These are phyloP conservation scores for Microcebus lehilahytsara DNA, from an alignment of 2,113 vertebrate species.

Conservation along the genomic window DNA sequence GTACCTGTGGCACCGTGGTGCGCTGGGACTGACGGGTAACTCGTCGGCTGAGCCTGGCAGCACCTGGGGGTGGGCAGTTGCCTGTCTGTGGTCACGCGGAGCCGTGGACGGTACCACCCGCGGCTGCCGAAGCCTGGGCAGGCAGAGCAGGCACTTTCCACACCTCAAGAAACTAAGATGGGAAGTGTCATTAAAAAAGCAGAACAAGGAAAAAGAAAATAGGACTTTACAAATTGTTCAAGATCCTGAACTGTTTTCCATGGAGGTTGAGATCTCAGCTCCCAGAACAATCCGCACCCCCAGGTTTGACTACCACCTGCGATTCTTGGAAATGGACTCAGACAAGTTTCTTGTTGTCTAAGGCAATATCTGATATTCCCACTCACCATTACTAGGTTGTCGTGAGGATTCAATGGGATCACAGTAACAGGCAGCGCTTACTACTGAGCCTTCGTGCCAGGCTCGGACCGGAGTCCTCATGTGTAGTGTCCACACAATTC, in stretches of 20 bases:
- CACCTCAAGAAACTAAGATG: background rate
- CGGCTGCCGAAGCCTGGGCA: background rate
- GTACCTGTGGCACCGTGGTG: background rate
- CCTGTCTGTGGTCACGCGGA: background rate
- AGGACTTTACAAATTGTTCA: background rate
- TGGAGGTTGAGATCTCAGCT: background rate
- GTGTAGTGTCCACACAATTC: background rate
- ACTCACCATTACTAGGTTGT: no score
- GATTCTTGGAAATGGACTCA: background rate
- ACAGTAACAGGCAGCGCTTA: background rate
- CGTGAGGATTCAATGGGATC: background rate
- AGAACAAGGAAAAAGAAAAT: background rate
- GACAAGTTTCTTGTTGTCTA: background rate
- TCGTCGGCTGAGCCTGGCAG: rapidly evolving
- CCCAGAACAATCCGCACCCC: no score
- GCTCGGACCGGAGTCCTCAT: background rate
- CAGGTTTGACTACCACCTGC: background rate
- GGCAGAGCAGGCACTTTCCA: background rate
- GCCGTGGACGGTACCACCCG: background rate
- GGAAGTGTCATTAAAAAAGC: background rate
- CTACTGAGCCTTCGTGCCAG: background rate
- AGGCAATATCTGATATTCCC: no score
- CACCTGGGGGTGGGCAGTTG: rapidly evolving
- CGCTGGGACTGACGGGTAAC: no score
- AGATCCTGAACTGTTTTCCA: rapidly evolving